Evolutionary conservation across 2,797 vertebrate genomes (phyloP).

Genomic region (Enteromius thamalakanensis): DNA sequence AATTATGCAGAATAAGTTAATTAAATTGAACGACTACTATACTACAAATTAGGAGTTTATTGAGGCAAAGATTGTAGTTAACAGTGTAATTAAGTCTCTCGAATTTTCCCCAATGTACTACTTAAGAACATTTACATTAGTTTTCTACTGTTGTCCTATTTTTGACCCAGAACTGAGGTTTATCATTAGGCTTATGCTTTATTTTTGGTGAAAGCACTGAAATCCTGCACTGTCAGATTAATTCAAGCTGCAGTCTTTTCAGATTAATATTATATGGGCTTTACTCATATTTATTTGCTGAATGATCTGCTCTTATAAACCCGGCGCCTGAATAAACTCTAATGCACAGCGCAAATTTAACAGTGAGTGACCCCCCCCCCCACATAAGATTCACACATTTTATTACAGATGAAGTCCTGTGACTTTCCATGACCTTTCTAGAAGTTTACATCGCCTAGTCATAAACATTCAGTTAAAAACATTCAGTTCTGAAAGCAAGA

Average conservation of each 20-base stretch:
- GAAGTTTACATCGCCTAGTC: background rate
- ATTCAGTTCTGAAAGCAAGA: background rate
- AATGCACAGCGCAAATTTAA: background rate
- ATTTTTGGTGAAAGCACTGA: background rate
- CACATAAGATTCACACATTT: background rate
- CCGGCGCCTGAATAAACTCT: background rate
- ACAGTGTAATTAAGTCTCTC: background rate
- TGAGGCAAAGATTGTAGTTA: background rate
- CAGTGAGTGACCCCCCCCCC: background rate
- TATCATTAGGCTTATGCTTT: background rate
- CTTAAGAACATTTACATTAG: background rate
- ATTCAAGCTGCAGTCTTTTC: constrained; percentile 4
- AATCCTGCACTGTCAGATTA: constrained; percentile 20
- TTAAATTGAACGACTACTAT: background rate
- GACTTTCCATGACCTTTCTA: background rate
- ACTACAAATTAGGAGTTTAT: background rate
- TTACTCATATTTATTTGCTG: background rate
- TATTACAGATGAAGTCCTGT: background rate
- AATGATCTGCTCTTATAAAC: constrained; percentile 12
- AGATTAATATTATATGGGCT: constrained; percentile 18
- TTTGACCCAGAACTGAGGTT: background rate
- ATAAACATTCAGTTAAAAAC: background rate
- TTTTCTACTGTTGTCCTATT: background rate
- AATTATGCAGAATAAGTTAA: background rate
- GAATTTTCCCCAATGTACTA: background rate